Evolutionary conservation across 2,113 vertebrate genomes (phyloP), one percentile per base, ranked within the genome.

Genomic region (Salvelinus fontinalis): DNA sequence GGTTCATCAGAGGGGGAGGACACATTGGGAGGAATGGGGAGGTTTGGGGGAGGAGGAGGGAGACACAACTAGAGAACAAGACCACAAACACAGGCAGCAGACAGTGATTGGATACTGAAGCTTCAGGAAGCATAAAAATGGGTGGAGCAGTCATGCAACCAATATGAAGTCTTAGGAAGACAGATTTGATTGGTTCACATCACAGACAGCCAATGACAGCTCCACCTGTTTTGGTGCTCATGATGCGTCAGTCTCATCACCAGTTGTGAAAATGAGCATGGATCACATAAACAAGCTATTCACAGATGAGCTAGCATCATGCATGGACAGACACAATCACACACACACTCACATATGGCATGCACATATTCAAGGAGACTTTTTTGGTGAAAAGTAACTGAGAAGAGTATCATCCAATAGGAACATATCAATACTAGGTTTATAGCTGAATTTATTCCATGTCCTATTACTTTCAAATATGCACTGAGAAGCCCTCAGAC

Each of bases 1-100:
- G 88, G 95, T 94, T 92, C 93, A 92, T 94, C 93, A 95, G 87
- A 86, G 92, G 91, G 27, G 27, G 9, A 24, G 54, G 51, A 60
- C 39, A 87, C 86, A 82, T 79, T 88, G 89, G 86, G 62, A 67
- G 87, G 83, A 89, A 85, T 91, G 59, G 18, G 31, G 31, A 31
- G 31, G 31, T 31, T 31, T 31, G 29, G 27, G 18, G 31, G 29
- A 34, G 65, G 16, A 39, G 57, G 73, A 92, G 91, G 78, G 65
- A 64, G 20, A 76, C 39, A 39, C 34, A 31, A 31, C 22, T 13
- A 39, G 65, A 65, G 4, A 20, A 75, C 31, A 76, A 49, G 12
- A n/a, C 51, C 16, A 22, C n/a, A 59, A 14, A 51, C 75, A 64
- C 12, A 18, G 24, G 71, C 27, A 57, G 18, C 6, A 70, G 11